These are phyloP conservation scores for Apostichopus californicus DNA, from an alignment of 35 echinoderm and acorn worm genomes.

Conservation along the genomic window DNA sequence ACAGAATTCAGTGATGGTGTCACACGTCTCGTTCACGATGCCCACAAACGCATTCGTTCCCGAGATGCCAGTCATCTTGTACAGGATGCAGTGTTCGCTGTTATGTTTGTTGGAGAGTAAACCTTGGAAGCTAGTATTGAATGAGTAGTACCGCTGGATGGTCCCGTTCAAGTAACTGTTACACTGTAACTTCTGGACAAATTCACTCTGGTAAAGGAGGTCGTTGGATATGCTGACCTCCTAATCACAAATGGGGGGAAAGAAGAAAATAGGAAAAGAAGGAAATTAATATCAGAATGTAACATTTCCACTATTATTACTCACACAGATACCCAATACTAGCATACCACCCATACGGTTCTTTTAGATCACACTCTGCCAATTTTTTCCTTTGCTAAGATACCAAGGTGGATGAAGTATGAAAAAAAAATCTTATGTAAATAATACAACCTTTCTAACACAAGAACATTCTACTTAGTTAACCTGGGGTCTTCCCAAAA, in stretches of 20 bases:
- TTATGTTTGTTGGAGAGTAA: constrained; percentile 84
- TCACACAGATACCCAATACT: background rate
- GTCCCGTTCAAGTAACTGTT: constrained; percentile 92
- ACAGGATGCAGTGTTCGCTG: constrained; percentile 89
- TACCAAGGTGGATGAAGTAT: too few relatives aligned
- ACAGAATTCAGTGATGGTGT: constrained; percentile 88
- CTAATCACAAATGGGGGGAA: constrained; percentile 9
- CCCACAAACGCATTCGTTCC: constrained; percentile 95
- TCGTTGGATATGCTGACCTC: constrained; percentile 96
- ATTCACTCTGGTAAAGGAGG: constrained; percentile 88
- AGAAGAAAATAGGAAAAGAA: background rate
- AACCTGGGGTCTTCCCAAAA: too few relatives aligned
- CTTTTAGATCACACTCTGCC: too few relatives aligned
- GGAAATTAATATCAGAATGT: background rate
- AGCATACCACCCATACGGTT: too few relatives aligned
- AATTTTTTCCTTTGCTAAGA: too few relatives aligned
- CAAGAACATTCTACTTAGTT: too few relatives aligned
- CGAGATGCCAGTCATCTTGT: constrained; percentile 81
- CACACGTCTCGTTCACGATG: constrained; percentile 94
- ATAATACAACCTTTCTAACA: too few relatives aligned
- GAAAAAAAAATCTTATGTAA: too few relatives aligned
- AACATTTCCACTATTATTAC: background rate
- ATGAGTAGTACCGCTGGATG: constrained; percentile 90
- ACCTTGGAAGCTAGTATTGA: constrained; percentile 91
- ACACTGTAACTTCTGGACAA: constrained; percentile 92